Percentiles rank a stretch among this genome's conserved stretches.
Evolutionary conservation across 2,797 vertebrate genomes (phyloP).

Genomic region (Lagorchestes hirsutus): DNA sequence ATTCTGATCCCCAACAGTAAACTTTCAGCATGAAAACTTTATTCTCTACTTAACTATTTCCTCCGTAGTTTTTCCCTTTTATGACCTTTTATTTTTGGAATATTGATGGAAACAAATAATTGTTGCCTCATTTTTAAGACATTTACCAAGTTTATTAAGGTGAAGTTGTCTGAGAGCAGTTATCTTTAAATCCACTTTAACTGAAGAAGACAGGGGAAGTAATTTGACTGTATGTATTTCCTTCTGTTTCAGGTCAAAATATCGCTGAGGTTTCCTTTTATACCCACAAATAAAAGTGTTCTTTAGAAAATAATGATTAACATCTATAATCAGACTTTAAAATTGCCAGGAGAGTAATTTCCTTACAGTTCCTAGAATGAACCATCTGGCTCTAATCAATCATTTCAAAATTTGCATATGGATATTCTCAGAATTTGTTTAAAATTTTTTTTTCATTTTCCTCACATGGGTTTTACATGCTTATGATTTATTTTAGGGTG

Average conservation of each 20-base stretch:
- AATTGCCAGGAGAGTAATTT: slow-evolving; percentile 44
- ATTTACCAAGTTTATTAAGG: slow-evolving; percentile 59
- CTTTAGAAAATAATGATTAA: slow-evolving; percentile 14
- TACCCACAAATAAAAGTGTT: slow-evolving; percentile 25
- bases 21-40: background rate
- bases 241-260: slow-evolving; percentile 48
- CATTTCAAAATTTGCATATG: background rate
- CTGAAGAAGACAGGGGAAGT: slow-evolving; percentile 41
- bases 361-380: background rate
- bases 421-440: slow-evolving; percentile 15
- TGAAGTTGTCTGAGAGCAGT: slow-evolving; percentile 50
- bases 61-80: slow-evolving; percentile 35
- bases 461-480: slow-evolving; percentile 16
- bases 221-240: slow-evolving; percentile 41
- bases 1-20: background rate
- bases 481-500: slow-evolving; percentile 27
- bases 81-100: slow-evolving; percentile 42
- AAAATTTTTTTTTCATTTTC: background rate
- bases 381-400: slow-evolving; percentile 7
- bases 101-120: slow-evolving; percentile 36
- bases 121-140: slow-evolving; percentile 44
- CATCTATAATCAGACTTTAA: slow-evolving; percentile 12
- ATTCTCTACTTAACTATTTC: slow-evolving; percentile 29
- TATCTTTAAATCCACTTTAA: slow-evolving; percentile 47
- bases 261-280: background rate